Evolutionary conservation across 2,888 invertebrate species (phyloP).

Genomic region (Pemphredon lugubris): DNA sequence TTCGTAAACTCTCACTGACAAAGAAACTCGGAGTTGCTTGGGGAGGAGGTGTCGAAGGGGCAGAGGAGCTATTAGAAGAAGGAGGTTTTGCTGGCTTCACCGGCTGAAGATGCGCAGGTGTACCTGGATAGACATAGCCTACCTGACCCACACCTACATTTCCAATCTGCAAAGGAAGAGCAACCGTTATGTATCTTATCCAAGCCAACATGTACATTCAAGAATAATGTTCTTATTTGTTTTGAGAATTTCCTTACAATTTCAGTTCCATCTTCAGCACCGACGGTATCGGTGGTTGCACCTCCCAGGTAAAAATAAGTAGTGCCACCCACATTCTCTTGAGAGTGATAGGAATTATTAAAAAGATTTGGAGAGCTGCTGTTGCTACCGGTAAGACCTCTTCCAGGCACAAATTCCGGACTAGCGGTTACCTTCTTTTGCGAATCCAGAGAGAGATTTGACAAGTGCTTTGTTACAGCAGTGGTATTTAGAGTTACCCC

Average conservation of each 20-base stretch:
- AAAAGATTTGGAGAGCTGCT: conserved; percentile 78
- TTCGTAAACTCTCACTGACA: conserved; percentile 91
- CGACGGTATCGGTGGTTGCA: conserved; percentile 70
- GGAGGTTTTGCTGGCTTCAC: conserved; percentile 81
- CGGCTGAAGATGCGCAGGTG: conserved; percentile 84
- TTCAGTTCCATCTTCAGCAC: conserved; percentile 74
- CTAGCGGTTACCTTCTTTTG: conserved; percentile 75
- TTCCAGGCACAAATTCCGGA: conserved; percentile 78
- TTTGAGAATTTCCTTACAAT: conserved; percentile 63
- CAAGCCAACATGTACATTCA: not conserved
- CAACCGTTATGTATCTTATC: no score
- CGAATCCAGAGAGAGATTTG: conserved; percentile 77
- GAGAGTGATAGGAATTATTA: conserved; percentile 80
- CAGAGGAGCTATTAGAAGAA: conserved; percentile 72
- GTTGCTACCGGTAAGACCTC: conserved; percentile 76
- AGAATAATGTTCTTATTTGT: no score
- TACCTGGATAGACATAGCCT: conserved; percentile 85
- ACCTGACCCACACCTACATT: conserved; percentile 71
- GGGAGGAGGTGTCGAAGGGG: conserved; percentile 75
- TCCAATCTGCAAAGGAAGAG: conserved; percentile 66
- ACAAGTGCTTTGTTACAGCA: conserved; percentile 78
- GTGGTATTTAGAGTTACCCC: conserved; percentile 71
- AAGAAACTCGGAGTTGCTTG: conserved; percentile 86
- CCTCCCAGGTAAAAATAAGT: conserved; percentile 94
- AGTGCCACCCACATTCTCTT: conserved; percentile 96